phyloP scores from a whole-genome alignment of 2,888 invertebrate genomes.

The Netelia melanura region DNA sequence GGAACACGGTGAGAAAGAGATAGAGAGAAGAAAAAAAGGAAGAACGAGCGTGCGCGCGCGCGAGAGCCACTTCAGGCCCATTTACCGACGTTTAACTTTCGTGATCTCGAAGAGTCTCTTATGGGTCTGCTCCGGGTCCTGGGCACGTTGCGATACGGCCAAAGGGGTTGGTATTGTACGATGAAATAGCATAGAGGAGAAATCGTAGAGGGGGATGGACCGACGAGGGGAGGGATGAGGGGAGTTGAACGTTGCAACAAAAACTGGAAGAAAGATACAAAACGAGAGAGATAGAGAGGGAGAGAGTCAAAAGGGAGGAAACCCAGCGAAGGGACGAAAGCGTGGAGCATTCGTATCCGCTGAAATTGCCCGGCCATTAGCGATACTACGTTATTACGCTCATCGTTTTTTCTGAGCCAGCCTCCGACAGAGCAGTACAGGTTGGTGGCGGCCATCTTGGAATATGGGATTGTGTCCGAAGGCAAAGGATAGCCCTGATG shows the following conservation, averaged over 20 bases:
- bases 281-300: slow-evolving; percentile 52
- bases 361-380: slow-evolving; percentile 85
- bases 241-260: slow-evolving; percentile 59
- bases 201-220: slow-evolving; percentile 41
- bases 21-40: neutral
- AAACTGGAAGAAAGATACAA: slow-evolving; percentile 47
- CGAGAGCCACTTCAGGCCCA: slow-evolving; percentile 64
- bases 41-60: slow-evolving; percentile 14
- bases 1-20: neutral
- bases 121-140: slow-evolving; percentile 27
- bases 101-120: slow-evolving; percentile 39
- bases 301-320: slow-evolving; percentile 70
- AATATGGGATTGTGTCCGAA: slow-evolving; percentile 80
- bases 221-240: slow-evolving; percentile 31
- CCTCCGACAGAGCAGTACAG: slow-evolving; percentile 76
- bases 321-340: slow-evolving; percentile 74
- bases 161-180: slow-evolving; percentile 59
- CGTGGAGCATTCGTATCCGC: slow-evolving; percentile 81
- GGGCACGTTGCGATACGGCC: slow-evolving; percentile 51
- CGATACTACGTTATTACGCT: slow-evolving; percentile 85
- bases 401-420: slow-evolving; percentile 82
- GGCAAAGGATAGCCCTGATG: slow-evolving; percentile 65
- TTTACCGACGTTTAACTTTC: slow-evolving; percentile 77
- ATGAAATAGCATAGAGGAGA: slow-evolving; percentile 43
- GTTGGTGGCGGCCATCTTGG: slow-evolving; percentile 82